Conservation (phyloP, 2,113 vertebrate species). For the Elephas maximus region DNA sequence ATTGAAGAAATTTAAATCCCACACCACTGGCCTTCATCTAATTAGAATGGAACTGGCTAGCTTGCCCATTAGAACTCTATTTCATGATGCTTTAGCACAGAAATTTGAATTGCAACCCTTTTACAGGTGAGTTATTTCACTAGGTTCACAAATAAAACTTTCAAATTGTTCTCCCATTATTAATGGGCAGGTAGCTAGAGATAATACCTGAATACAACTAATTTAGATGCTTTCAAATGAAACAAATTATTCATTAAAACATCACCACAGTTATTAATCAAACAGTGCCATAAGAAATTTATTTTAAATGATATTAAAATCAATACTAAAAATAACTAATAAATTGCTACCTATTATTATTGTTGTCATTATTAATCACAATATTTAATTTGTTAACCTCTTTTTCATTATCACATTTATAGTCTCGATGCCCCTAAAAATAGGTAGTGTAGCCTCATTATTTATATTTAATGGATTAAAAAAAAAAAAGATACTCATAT, state of each 20-base stretch:
- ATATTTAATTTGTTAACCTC: background rate
- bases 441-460: background rate
- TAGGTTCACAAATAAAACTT: slow-evolving; percentile 34
- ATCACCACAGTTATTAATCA: slow-evolving; percentile 27
- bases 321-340: background rate
- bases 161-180: slow-evolving; percentile 15
- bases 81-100: background rate
- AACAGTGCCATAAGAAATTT: slow-evolving; percentile 1
- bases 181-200: slow-evolving; percentile 9
- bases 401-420: background rate
- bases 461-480: background rate
- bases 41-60: background rate
- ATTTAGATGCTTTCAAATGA: slow-evolving; percentile 57
- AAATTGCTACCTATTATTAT: background rate
- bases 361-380: background rate
- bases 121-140: slow-evolving; percentile 19
- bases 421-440: background rate
- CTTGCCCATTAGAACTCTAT: background rate
- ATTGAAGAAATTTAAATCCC: background rate
- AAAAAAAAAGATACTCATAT: background rate
- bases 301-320: slow-evolving; percentile 35
- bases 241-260: slow-evolving; percentile 57
- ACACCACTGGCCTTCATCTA: background rate
- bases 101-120: background rate
- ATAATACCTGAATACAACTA: slow-evolving; percentile 33